Base-by-base conservation (phyloP, 2,888 invertebrate genomes). In the Hydriomena furcata region DNA sequence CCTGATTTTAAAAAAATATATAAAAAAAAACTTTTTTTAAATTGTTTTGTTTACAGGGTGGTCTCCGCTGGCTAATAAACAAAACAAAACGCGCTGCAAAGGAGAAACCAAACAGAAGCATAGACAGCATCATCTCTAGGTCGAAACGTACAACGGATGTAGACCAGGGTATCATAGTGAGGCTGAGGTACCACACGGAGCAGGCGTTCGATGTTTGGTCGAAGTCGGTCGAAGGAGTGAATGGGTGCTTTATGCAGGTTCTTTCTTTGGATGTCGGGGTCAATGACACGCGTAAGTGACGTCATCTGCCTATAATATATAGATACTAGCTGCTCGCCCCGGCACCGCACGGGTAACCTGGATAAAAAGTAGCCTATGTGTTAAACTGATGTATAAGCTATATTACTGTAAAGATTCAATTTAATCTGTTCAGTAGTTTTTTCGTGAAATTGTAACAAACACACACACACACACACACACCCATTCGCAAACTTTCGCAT, bases 191-290 rank as follows among this genome's bases (percentile, higher is more conserved):
- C 55, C 72, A 82, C 34, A 76, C 82, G 0, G 82, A 83, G 2
- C 61, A 68, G 6, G 74, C 84, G 0, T 84, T 85, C 35, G 87
- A 89, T 43, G 81, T 88, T 0, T 89, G 88, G 89, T 87, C 87
- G 0, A 80, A 74, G 27, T 72, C 82, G 0, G 56, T 84, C 0
- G 66, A 60, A 1, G 80, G 75, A 0, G 66, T 77, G 0, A 76
- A 65, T 4, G 88, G 89, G 0, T 89, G 89, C 51, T 89, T 86
- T 55, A 75, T 78, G 8, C 84, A 84, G 60, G 77, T 87, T 2
- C 57, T 89, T 6, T 79, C 84, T 25, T 67, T 86, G 59, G 81
- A 82, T 31, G 72, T 76, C 0, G 73, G 78, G 21, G 74, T 76
- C 6, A 77, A 76, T 47, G 76, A 79, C 28, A 73, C 82, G 7